Conservation (phyloP, 2,113 vertebrate genomes). For the Orientallactaga bullata region DNA sequence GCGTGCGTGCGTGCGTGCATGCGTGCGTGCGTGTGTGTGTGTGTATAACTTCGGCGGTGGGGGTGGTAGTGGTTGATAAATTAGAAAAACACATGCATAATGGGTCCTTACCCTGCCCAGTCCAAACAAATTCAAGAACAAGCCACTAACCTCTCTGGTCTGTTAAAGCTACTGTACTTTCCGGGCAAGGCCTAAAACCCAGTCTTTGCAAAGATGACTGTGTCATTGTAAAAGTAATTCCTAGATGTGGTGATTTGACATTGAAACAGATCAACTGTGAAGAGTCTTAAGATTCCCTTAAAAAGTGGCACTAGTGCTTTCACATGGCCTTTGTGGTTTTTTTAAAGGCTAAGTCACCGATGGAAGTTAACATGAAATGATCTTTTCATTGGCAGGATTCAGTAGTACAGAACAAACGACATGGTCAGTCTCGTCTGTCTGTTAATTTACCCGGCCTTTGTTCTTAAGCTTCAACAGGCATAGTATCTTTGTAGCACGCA, state of each 20-base stretch:
- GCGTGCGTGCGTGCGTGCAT: neutral
- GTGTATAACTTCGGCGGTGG: too few relatives aligned
- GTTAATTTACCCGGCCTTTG: neutral
- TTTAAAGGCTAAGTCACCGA: neutral
- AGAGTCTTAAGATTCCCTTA: neutral
- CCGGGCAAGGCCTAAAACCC: neutral
- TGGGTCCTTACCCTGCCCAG: neutral
- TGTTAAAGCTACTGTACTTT: neutral
- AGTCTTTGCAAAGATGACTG: neutral
- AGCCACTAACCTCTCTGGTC: neutral
- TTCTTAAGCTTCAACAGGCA: slow-evolving; percentile 15
- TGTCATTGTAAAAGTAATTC: neutral
- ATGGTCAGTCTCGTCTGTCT: neutral
- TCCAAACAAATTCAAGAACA: neutral
- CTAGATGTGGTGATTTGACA: neutral
- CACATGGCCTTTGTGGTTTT: neutral
- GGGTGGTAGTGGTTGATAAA: neutral
- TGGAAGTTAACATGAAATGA: slow-evolving; percentile 43
- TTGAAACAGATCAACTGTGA: neutral
- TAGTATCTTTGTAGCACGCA: neutral
- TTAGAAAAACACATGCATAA: neutral
- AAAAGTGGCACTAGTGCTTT: neutral
- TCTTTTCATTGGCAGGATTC: neutral
- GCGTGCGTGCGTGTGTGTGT: neutral
- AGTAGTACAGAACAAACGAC: neutral